Evolutionary conservation across 2,888 invertebrate genomes (phyloP).

Genomic region (Fabriciana adippe): DNA sequence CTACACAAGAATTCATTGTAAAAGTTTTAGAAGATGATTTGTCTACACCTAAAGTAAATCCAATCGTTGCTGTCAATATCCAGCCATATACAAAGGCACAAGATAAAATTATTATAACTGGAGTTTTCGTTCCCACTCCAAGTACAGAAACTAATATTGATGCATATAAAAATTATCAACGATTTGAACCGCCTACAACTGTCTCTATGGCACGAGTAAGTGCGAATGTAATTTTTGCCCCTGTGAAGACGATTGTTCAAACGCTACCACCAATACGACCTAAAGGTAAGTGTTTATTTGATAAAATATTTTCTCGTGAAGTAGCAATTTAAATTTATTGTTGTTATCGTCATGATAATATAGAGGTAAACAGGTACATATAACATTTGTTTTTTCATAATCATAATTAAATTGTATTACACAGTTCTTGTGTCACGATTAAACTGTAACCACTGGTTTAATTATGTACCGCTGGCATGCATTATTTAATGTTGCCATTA

Average conservation of each 20-base stretch:
- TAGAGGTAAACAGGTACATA: no score
- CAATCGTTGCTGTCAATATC: constrained; percentile 66
- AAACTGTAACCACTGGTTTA: neutral
- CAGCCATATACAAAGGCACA: constrained; percentile 50
- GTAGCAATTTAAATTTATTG: no score
- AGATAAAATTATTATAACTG: constrained; percentile 68
- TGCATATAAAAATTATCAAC: constrained; percentile 57
- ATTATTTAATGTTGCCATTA: neutral
- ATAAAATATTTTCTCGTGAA: no score
- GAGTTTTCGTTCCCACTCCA: constrained; percentile 55
- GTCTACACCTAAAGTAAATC: constrained; percentile 49
- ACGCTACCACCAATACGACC: constrained; percentile 43
- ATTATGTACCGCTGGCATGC: neutral
- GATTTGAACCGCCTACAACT: constrained; percentile 63
- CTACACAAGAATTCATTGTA: constrained; percentile 69
- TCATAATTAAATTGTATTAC: no score
- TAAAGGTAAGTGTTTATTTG: constrained; percentile 35
- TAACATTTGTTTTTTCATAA: no score
- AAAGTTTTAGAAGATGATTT: constrained; percentile 73
- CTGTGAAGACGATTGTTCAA: constrained; percentile 37
- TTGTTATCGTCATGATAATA: no score
- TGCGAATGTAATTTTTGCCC: constrained; percentile 30
- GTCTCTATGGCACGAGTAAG: constrained; percentile 24
- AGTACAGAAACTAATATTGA: constrained; percentile 7
- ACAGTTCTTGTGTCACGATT: neutral